Conservation (phyloP, 2,888 invertebrate species). For the Sympetrum striolatum region DNA sequence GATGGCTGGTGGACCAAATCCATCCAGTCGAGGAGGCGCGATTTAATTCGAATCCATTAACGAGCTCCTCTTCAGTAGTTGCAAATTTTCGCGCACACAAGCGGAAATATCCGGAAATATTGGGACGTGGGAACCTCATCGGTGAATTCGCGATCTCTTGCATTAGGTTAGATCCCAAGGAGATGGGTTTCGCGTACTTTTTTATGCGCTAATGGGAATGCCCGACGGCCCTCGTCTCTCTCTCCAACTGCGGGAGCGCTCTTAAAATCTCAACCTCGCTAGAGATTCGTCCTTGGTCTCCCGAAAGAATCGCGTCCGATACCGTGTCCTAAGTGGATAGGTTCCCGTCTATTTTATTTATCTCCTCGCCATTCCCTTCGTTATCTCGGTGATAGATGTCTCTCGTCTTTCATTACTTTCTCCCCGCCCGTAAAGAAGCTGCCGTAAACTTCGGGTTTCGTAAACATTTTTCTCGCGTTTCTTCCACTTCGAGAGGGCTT, state of each 20-base stretch:
- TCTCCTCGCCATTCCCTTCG: background rate
- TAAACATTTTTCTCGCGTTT: too few species aligned
- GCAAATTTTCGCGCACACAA: too few species aligned
- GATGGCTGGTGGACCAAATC: too few species aligned
- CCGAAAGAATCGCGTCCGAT: background rate
- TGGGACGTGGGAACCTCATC: too few species aligned
- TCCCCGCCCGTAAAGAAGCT: background rate
- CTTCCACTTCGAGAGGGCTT: too few species aligned
- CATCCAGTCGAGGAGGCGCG: too few species aligned
- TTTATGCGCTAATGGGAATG: background rate
- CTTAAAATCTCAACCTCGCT: background rate
- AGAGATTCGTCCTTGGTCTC: background rate
- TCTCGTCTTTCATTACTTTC: background rate
- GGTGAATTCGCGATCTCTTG: background rate
- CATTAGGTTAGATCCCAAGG: background rate
- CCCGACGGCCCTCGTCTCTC: background rate
- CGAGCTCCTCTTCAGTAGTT: too few species aligned
- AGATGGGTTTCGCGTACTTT: background rate
- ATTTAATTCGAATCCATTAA: too few species aligned
- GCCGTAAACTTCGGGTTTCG: too few species aligned
- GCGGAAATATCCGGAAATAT: too few species aligned
- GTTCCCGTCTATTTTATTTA: background rate
- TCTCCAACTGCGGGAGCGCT: background rate
- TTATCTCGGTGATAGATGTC: background rate
- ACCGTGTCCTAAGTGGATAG: background rate